Evolutionary conservation across 1,140 invertebrate genomes (phyloP).

Genomic region (Eufriesea mexicana): DNA sequence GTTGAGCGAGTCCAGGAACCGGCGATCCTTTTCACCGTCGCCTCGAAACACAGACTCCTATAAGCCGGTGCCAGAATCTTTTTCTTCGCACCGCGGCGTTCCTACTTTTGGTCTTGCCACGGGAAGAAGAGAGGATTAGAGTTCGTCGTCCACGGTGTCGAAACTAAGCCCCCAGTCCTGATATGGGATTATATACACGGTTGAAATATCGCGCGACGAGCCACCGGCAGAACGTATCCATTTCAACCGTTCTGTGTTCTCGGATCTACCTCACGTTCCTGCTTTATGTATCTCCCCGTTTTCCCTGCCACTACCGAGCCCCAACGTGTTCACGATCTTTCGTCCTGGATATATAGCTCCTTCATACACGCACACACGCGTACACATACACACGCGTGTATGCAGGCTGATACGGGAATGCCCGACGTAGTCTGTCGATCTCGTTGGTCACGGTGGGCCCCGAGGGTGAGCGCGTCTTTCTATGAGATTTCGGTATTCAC

Average conservation of each 20-base stretch:
- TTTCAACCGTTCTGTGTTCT: slow-evolving; percentile 54
- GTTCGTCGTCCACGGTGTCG: slow-evolving; percentile 69
- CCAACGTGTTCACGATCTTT: slow-evolving; percentile 2
- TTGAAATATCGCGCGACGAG: slow-evolving; percentile 74
- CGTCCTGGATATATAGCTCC: slow-evolving; percentile 14
- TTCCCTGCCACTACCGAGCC: background rate
- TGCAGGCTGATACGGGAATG: background rate
- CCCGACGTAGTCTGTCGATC: slow-evolving; percentile 25
- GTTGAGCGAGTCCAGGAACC: background rate
- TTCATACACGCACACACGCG: too few species aligned
- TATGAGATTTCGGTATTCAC: slow-evolving; percentile 15
- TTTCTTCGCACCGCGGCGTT: slow-evolving; percentile 51
- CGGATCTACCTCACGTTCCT: slow-evolving; percentile 38
- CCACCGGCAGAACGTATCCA: slow-evolving; percentile 48
- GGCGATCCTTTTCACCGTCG: slow-evolving; percentile 29
- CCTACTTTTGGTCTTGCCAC: slow-evolving; percentile 55
- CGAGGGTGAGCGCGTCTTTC: background rate
- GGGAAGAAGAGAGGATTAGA: slow-evolving; percentile 71
- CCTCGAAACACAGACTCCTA: slow-evolving; percentile 10
- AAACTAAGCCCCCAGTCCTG: slow-evolving; percentile 74
- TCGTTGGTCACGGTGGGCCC: slow-evolving; percentile 30
- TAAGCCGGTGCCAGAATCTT: slow-evolving; percentile 56
- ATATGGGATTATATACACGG: slow-evolving; percentile 76
- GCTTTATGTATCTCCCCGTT: slow-evolving; percentile 40
- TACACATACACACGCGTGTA: too few species aligned